These are phyloP conservation scores for Eriosoma lanigerum DNA, from an alignment of 1,140 invertebrate genomes.

Conservation along the genomic window DNA sequence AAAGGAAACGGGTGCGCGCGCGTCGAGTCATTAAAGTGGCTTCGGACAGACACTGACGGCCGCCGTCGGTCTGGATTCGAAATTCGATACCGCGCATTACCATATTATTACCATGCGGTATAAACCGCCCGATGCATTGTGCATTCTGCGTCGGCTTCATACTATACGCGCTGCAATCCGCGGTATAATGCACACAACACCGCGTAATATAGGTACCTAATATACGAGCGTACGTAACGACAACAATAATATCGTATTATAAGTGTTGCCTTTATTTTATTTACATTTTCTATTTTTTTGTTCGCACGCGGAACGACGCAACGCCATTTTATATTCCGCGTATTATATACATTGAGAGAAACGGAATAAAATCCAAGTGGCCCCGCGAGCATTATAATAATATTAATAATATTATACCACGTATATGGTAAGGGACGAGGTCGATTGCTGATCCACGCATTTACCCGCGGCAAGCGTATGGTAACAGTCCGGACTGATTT, in stretches of 20 bases:
- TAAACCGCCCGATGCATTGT: neutral
- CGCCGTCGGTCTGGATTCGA: neutral
- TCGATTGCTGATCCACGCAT: no score
- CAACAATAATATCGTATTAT: neutral
- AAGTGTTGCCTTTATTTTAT: constrained; percentile 2
- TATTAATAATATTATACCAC: no score
- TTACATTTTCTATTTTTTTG: neutral
- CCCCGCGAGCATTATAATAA: no score
- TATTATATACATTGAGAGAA: no score
- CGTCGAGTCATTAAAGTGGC: neutral
- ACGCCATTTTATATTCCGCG: constrained; percentile 7
- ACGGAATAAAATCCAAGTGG: neutral
- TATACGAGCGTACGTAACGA: no score
- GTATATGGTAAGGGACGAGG: no score
- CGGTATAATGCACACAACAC: neutral
- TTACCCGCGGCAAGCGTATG: no score
- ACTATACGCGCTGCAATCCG: neutral
- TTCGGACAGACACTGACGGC: neutral
- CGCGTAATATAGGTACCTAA: neutral
- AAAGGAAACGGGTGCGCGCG: no score
- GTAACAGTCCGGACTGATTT: neutral
- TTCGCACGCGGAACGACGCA: neutral
- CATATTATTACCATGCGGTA: no score
- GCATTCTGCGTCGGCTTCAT: no score
- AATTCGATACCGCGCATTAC: constrained; percentile 9